A percentile compares a stretch with the other conserved stretches of the same genome.
Evolutionary conservation across 2,113 vertebrate species (phyloP).

Genomic region (Nothocercus julius): DNA sequence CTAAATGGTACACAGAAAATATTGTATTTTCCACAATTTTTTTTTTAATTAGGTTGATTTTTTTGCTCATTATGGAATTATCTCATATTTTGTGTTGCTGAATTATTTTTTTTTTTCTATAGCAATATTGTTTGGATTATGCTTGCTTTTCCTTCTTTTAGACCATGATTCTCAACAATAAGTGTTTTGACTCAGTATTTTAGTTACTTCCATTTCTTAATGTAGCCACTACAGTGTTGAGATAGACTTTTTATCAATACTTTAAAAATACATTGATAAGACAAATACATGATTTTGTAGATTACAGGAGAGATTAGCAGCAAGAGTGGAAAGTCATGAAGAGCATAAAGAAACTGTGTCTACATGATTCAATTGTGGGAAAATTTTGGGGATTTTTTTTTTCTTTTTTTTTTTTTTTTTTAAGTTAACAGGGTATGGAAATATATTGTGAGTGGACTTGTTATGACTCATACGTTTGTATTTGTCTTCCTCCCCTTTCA

Average conservation of each 20-base stretch:
- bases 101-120: background rate
- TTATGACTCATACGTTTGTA: background rate
- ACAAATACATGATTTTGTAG: background rate
- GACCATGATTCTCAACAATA: background rate
- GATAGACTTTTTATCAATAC: background rate
- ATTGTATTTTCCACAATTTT: background rate
- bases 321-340: background rate
- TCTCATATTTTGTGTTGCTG: background rate
- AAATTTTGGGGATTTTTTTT: background rate
- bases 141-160: background rate
- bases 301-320: background rate
- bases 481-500: background rate
- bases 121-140: background rate
- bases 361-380: background rate
- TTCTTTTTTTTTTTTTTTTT: background rate
- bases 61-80: background rate
- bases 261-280: background rate
- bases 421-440: background rate
- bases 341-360: background rate
- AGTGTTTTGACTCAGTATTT: background rate
- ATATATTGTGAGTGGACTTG: background rate
- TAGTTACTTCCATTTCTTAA: background rate
- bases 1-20: background rate
- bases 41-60: background rate
- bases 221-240: background rate